phyloP scores from a whole-genome alignment of 1,140 invertebrate species.

The Dufourea novaeangliae region DNA sequence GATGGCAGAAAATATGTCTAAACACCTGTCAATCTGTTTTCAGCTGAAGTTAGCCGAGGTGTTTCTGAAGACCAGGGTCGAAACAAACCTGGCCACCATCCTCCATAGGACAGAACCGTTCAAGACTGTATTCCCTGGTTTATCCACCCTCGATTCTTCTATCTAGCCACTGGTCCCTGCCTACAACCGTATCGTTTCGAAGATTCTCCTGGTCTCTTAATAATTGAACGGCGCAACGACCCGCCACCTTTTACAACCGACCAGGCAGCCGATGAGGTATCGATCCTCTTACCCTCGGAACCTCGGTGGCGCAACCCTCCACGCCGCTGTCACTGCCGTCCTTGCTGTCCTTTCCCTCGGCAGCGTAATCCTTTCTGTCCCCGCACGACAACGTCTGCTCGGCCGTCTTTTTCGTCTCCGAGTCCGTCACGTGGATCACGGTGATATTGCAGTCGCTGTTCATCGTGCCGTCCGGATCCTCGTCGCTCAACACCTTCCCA shows the following conservation, averaged over 20 bases:
- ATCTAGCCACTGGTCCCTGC: no score
- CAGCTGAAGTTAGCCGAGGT: no score
- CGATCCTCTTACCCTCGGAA: constrained; percentile 69
- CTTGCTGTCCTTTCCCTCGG: constrained; percentile 77
- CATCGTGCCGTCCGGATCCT: constrained; percentile 67
- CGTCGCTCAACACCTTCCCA: constrained; percentile 41
- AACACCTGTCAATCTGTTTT: no score
- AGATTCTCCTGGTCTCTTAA: neutral
- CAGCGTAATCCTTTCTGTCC: constrained; percentile 67
- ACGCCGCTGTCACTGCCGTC: constrained; percentile 91
- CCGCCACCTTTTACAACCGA: neutral
- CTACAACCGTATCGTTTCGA: no score
- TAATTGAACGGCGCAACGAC: constrained; percentile 8
- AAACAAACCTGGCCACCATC: no score
- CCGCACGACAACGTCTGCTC: constrained; percentile 15
- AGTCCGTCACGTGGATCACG: constrained; percentile 73
- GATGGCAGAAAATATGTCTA: no score
- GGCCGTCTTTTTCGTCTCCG: constrained; percentile 24
- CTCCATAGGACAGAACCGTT: no score
- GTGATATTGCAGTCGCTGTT: constrained; percentile 77
- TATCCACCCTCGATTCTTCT: no score
- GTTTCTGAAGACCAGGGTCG: no score
- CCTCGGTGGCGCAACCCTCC: constrained; percentile 84
- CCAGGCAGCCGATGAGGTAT: constrained; percentile 24
- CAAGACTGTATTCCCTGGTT: no score